Conservation (phyloP, 2,888 invertebrate species). For the Parnassius smintheus region DNA sequence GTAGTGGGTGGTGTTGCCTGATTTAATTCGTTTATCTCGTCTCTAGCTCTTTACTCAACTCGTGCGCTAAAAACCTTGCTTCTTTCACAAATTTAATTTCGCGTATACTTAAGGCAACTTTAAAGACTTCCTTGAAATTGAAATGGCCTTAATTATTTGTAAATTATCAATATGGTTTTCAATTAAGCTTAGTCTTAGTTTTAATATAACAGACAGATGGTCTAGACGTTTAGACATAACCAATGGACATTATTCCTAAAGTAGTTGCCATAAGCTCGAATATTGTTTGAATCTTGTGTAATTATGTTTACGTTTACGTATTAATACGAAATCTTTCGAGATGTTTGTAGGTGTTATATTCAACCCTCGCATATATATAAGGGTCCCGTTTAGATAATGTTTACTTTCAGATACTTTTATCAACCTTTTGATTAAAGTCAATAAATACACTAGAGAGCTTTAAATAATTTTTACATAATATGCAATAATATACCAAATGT, state of each 20-base stretch:
- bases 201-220: slow-evolving; percentile 21
- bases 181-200: slow-evolving; percentile 8
- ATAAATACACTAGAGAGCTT: background rate
- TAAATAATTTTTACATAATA: no score
- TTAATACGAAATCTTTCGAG: background rate
- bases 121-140: background rate
- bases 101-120: background rate
- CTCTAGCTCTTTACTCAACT: background rate
- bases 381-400: background rate
- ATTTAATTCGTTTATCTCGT: no score
- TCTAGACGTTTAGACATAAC: slow-evolving; percentile 29
- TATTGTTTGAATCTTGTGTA: slow-evolving; percentile 33
- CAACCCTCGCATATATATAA: slow-evolving; percentile 1
- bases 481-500: no score
- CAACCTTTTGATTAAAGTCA: background rate
- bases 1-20: no score
- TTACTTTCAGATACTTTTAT: background rate
- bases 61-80: background rate
- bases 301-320: no score
- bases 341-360: slow-evolving; percentile 1
- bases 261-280: slow-evolving; percentile 43
- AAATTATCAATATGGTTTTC: slow-evolving; percentile 13
- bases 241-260: slow-evolving; percentile 35
- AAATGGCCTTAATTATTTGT: slow-evolving; percentile 2
- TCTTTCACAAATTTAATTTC: background rate